Base-by-base conservation (phyloP, 2,113 vertebrate genomes). In the Crotalus horridus region DNA sequence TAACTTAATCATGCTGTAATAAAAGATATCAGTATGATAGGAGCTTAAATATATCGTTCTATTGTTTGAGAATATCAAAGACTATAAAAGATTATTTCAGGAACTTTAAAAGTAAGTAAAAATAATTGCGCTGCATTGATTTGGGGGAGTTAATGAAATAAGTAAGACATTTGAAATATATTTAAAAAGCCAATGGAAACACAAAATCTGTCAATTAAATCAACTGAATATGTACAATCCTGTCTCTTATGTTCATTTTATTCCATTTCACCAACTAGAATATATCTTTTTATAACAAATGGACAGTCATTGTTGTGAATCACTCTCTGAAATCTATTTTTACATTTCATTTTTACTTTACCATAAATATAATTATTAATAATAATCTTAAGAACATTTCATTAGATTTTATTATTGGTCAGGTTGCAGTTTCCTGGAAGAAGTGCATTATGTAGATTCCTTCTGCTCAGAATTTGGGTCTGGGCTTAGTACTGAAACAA, bases 21-120 rank as follows among this genome's bases (percentile, higher is more conserved):
- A 89, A 86, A 54, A 39, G 64, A 51, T 87, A 91, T 85, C 64
- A 61, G 46, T 51, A 85, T 85, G 5, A 89, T 56, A 91, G 20
- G 29, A 55, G 33, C 43, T 53, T 88, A 26, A 89, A 91, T 91
- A 91, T 89, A 89, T 23, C 90, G 89, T 89, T 81, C 1, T 48
- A 51, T 56, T 91, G 59, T 94, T 95, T 95, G 90, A 92, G 94
- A 96, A 96, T 93, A 93, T 23, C 61, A 90, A 89, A 91, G 33
- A 94, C 87, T 87, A 74, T 59, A 53, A 90, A 46, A 9, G 93
- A 59, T 74, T 95, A 90, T 90, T 93, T 81, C 11, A 48, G 53
- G 88, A 90, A 85, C 26, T 88, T 92, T 94, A 59, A 93, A 95
- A 95, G 88, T 93, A 64, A 51, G 8, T 29, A 88, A 21, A 81